phyloP scores from a whole-genome alignment of 2,797 vertebrate species.

The Antennarius maculatus region DNA sequence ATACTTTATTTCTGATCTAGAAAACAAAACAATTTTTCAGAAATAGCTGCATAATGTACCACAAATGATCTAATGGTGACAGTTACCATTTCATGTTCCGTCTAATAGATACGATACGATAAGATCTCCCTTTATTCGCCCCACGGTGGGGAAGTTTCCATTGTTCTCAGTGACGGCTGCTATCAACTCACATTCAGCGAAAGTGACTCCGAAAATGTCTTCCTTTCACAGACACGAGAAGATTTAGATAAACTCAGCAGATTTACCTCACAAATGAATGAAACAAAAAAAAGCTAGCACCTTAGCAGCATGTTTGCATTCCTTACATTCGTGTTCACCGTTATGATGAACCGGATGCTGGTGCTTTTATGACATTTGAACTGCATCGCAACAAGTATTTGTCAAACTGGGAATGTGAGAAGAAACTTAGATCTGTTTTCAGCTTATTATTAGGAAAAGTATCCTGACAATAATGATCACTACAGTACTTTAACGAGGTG shows the following conservation, averaged over 20 bases:
- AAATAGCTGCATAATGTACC: conserved; percentile 35
- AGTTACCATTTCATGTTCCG: neutral
- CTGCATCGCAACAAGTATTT: too few relatives aligned
- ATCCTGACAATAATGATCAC: neutral
- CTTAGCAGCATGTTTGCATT: conserved; percentile 1
- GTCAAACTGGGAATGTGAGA: neutral
- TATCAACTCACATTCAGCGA: neutral
- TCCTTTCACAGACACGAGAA: neutral
- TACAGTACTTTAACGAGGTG: neutral
- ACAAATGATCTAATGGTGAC: conserved; percentile 2
- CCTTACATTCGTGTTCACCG: neutral
- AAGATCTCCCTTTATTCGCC: too few relatives aligned
- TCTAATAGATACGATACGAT: neutral
- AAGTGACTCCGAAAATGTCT: neutral
- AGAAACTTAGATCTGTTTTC: too few relatives aligned
- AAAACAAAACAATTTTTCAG: conserved; percentile 41
- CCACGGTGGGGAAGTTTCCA: neutral
- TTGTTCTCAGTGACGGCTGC: conserved; percentile 9
- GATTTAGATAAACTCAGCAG: neutral
- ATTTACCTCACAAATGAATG: neutral
- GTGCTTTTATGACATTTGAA: neutral
- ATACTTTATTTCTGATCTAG: conserved; percentile 46
- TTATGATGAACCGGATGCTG: neutral
- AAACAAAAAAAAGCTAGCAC: neutral
- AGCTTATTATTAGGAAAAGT: conserved; percentile 8